phyloP scores from a whole-genome alignment of 2,797 vertebrate species.

The Epinephelus malabaricus region DNA sequence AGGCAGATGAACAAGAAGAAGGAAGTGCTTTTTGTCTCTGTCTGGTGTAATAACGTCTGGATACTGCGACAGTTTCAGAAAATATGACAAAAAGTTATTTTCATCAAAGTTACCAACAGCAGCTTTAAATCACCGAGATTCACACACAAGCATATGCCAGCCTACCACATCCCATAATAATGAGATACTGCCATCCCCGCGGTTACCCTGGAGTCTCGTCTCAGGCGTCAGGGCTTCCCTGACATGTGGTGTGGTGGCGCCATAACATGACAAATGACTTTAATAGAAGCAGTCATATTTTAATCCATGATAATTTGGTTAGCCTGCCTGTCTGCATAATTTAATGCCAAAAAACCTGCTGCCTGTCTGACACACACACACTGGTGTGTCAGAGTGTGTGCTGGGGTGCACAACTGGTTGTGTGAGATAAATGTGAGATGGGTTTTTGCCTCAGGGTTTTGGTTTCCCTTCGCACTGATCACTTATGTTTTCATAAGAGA shows the following conservation, averaged over 20 bases:
- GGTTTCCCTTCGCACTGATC: not conserved
- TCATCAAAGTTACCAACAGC: too few species aligned
- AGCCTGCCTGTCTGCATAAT: conserved; percentile 7
- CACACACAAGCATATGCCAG: not conserved
- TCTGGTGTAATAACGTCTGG: too few species aligned
- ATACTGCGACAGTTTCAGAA: too few species aligned
- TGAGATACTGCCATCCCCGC: not conserved
- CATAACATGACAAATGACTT: conserved; percentile 35
- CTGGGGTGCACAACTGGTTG: not conserved
- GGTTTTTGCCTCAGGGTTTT: not conserved
- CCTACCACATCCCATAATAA: not conserved
- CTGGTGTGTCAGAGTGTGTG: not conserved
- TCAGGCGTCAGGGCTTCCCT: not conserved
- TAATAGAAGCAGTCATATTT: conserved; percentile 37
- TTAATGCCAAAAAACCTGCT: not conserved
- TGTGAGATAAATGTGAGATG: conserved; percentile 2
- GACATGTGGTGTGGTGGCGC: not conserved
- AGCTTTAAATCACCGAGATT: not conserved
- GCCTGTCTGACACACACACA: not conserved
- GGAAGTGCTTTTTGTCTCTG: too few species aligned
- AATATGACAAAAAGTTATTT: too few species aligned
- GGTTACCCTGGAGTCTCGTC: not conserved
- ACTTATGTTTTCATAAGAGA: not conserved
- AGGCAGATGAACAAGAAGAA: too few species aligned
- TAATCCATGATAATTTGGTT: conserved; percentile 33